A percentile compares a stretch with the other conserved stretches of the same genome.
These are phyloP conservation scores for Fragum whitleyi DNA, from an alignment of 2,888 invertebrate genomes.

Conservation along the genomic window DNA sequence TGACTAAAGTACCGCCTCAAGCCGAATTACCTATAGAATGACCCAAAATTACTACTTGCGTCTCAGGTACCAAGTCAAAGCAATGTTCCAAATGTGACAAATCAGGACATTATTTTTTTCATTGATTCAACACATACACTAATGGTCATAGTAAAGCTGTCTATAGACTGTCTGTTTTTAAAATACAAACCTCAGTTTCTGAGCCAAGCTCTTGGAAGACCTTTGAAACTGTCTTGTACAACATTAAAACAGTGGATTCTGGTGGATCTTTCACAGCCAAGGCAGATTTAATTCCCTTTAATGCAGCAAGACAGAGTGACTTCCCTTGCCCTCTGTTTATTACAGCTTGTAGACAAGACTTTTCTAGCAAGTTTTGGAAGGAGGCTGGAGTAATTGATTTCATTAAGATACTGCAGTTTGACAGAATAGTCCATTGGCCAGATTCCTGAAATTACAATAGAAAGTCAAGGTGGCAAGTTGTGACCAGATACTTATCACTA, in stretches of 20 bases:
- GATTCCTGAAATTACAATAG: constrained; percentile 55
- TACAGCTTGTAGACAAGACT: constrained; percentile 37
- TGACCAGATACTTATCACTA: too few relatives aligned
- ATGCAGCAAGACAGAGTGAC: constrained; percentile 42
- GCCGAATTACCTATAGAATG: too few relatives aligned
- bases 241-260: constrained; percentile 71
- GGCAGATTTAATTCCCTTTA: constrained; percentile 76
- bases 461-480: background rate
- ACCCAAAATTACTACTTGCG: too few relatives aligned
- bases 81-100: too few relatives aligned
- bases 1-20: too few relatives aligned
- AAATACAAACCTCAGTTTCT: constrained; percentile 63
- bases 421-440: constrained; percentile 51
- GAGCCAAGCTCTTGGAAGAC: constrained; percentile 63
- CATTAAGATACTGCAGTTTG: constrained; percentile 34
- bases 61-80: too few relatives aligned
- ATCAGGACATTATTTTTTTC: too few relatives aligned
- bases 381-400: constrained; percentile 59
- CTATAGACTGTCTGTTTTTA: too few relatives aligned
- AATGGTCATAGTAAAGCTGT: too few relatives aligned
- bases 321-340: constrained; percentile 50
- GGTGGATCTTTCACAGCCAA: constrained; percentile 79
- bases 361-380: constrained; percentile 69
- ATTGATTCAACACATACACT: too few relatives aligned
- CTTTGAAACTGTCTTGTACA: constrained; percentile 68